Evolutionary conservation across 2,113 vertebrate genomes (phyloP).

Genomic region (Sisor rabdophorus): DNA sequence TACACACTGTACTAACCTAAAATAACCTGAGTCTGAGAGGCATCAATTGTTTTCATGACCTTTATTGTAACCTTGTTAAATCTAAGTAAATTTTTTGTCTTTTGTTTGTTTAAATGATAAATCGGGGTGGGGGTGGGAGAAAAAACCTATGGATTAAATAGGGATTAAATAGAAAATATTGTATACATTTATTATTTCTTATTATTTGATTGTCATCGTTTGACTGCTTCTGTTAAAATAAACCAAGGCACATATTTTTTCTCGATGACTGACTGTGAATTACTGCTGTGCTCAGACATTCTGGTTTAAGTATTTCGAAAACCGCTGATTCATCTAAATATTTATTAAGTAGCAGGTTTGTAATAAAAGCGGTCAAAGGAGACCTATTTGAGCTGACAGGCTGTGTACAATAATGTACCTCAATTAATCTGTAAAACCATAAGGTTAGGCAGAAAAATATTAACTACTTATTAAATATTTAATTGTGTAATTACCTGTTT

Average conservation of each 20-base stretch:
- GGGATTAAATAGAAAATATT: too few species aligned
- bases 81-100: background rate
- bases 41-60: slow-evolving; percentile 7
- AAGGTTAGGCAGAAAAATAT: background rate
- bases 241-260: too few species aligned
- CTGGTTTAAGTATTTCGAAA: background rate
- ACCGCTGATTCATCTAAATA: background rate
- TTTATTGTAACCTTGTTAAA: slow-evolving; percentile 9
- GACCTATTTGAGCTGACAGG: background rate
- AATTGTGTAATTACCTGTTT: too few species aligned
- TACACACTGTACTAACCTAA: slow-evolving; percentile 25
- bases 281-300: background rate
- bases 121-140: too few species aligned
- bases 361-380: background rate
- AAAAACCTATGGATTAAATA: too few species aligned
- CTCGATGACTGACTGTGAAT: background rate
- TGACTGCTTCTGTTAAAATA: too few species aligned
- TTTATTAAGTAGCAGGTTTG: background rate
- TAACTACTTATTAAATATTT: too few species aligned
- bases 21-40: background rate
- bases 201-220: too few species aligned
- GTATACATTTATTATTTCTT: too few species aligned
- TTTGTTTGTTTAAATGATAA: background rate
- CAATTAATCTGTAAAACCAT: background rate
- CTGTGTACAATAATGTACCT: background rate